A percentile compares a stretch with the other conserved stretches of the same genome.
Conservation (phyloP, 2,797 vertebrate species). For the Helostoma temminkii region DNA sequence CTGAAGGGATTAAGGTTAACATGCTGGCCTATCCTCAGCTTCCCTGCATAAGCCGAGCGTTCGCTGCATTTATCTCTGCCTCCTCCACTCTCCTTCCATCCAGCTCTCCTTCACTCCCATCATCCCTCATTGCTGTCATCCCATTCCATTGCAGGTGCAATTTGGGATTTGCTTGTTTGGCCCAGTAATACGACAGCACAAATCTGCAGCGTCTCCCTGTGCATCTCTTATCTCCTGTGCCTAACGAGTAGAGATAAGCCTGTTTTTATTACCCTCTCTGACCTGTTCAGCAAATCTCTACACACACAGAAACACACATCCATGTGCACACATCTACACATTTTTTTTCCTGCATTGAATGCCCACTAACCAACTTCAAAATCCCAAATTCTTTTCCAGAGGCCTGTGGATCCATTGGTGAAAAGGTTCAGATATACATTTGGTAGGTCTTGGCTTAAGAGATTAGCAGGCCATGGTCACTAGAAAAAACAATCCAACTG, state of each 20-base stretch:
- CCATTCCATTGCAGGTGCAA: slow-evolving; percentile 57
- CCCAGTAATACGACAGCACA: slow-evolving; percentile 61
- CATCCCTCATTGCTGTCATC: slow-evolving; percentile 57
- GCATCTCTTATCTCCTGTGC: slow-evolving; percentile 74
- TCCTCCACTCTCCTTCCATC: slow-evolving; percentile 28
- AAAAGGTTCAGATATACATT: slow-evolving; percentile 37
- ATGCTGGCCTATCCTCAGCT: slow-evolving; percentile 69
- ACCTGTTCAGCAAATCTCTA: slow-evolving; percentile 59
- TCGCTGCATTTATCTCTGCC: slow-evolving; percentile 58
- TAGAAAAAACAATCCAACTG: slow-evolving; percentile 53
- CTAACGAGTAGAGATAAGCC: slow-evolving; percentile 78
- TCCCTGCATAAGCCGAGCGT: slow-evolving; percentile 50
- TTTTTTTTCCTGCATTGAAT: slow-evolving; percentile 11
- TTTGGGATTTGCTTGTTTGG: slow-evolving; percentile 72
- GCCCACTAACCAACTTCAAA: slow-evolving; percentile 26
- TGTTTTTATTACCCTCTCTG: slow-evolving; percentile 77
- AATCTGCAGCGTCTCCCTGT: slow-evolving; percentile 70
- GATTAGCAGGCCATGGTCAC: slow-evolving; percentile 51
- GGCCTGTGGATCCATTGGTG: slow-evolving; percentile 18
- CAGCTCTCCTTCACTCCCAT: slow-evolving; percentile 38
- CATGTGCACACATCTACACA: slow-evolving; percentile 31
- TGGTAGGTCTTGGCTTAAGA: slow-evolving; percentile 55
- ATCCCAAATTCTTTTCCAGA: slow-evolving; percentile 6
- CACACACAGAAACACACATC: slow-evolving; percentile 16
- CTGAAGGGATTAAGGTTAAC: slow-evolving; percentile 80